These are phyloP conservation scores for Cybosia mesomella DNA, from an alignment of 2,888 invertebrate species.

Conservation along the genomic window DNA sequence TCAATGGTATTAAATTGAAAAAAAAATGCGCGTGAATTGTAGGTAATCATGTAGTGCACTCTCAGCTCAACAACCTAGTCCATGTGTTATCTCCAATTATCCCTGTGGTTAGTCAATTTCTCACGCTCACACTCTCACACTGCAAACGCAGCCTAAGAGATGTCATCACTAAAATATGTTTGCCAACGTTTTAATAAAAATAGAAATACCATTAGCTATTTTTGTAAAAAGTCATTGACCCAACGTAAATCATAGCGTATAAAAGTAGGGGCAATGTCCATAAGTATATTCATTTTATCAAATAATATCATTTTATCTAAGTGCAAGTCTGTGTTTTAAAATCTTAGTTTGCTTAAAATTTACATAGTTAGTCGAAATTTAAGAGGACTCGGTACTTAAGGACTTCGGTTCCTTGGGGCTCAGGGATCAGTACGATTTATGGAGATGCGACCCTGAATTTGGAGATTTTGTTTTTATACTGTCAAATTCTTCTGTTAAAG, in stretches of 20 bases:
- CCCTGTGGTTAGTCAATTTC: too few relatives aligned
- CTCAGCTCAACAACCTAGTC: too few relatives aligned
- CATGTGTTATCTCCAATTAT: too few relatives aligned
- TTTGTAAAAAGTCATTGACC: neutral
- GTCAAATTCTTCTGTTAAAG: neutral
- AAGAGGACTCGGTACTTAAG: too few relatives aligned
- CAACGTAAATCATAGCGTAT: neutral
- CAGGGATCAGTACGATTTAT: too few relatives aligned
- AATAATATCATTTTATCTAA: neutral
- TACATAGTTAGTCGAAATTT: too few relatives aligned
- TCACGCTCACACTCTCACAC: neutral
- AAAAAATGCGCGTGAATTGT: too few relatives aligned
- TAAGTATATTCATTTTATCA: neutral
- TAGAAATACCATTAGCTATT: conserved; percentile 1
- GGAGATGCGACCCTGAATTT: neutral
- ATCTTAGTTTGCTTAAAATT: too few relatives aligned
- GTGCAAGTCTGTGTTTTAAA: too few relatives aligned
- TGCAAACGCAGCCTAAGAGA: neutral
- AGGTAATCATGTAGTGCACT: too few relatives aligned
- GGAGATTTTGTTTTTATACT: neutral
- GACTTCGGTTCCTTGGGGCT: too few relatives aligned
- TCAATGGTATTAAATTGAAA: too few relatives aligned
- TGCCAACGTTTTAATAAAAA: neutral
- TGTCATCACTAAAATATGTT: neutral
- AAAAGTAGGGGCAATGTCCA: neutral